Percentiles rank a stretch among this genome's conserved stretches.
Conservation (phyloP, 2,797 vertebrate genomes). For the Iguana delicatissima region DNA sequence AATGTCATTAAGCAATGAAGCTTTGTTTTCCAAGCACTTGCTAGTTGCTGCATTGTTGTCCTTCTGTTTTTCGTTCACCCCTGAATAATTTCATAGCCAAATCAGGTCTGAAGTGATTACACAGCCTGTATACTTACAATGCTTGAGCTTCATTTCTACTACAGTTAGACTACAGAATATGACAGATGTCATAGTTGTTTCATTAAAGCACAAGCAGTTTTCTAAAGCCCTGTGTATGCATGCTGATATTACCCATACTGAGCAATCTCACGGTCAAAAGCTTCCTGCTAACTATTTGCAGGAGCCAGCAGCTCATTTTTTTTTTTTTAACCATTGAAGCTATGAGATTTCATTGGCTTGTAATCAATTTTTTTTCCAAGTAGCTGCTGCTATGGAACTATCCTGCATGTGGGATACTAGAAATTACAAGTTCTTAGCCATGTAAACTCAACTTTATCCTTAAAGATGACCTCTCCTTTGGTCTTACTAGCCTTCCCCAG, state of each 20-base stretch:
- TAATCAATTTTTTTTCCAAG: neutral
- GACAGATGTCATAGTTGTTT: too few species aligned
- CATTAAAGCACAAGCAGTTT: too few species aligned
- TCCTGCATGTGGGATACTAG: neutral
- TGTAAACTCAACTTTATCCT: neutral
- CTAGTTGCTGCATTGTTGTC: too few species aligned
- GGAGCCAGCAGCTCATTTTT: neutral
- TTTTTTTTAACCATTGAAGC: neutral
- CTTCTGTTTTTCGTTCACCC: neutral
- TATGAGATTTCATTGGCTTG: neutral
- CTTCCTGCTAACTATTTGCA: too few species aligned
- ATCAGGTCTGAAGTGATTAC: neutral
- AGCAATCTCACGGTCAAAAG: too few species aligned
- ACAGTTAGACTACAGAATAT: too few species aligned
- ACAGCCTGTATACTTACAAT: too few species aligned
- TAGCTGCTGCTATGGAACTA: neutral
- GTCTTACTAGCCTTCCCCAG: neutral
- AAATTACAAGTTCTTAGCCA: neutral
- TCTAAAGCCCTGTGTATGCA: too few species aligned
- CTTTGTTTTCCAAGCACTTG: neutral
- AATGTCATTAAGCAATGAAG: neutral
- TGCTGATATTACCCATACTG: too few species aligned
- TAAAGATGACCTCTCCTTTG: neutral
- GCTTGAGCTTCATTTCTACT: too few species aligned
- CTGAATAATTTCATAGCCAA: neutral